Evolutionary conservation across 2,113 vertebrate species (phyloP), one percentile per base, ranked within the genome.

Genomic region (Pimephales promelas): DNA sequence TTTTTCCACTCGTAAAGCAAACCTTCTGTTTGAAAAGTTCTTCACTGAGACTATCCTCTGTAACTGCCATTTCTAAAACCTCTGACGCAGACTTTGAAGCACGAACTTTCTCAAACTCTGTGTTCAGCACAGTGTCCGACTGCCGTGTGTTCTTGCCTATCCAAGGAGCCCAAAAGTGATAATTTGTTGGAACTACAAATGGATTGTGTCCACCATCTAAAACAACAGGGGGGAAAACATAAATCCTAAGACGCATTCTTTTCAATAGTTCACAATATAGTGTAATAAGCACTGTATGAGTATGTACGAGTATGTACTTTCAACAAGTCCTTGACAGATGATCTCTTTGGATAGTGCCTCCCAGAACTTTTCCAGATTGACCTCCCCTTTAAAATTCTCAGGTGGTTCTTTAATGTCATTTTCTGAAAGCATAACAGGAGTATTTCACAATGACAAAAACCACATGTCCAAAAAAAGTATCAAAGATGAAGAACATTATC

Each of bases 121-220:
- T 87, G 83, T 87, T 84, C 9, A 86, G 59, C 43, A 86, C 81
- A 20, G 13, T 72, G 52, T 52, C 49, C 8, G 62, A 40, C 0
- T 18, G 34, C 2, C 56, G n/a, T 4, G 85, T 83, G 5, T 83
- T 72, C 40, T 57, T 62, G 8, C 85, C 85, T 28, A 84, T 76
- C 86, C 82, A 87, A 40, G 82, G 82, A 73, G 82, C 82, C 86
- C 86, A 87, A 56, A 84, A 84, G n/a, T 84, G 57, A 56, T 28
- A 84, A 45, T 56, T 72, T 10, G 82, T 68, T 31, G 56, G 66
- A 16, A 81, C 82, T 34, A 61, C 31, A 81, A 83, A 75, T 56
- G 82, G 75, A 57, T 86, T 83, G 14, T 31, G 26, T 24, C 4
- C 20, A 14, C 4, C 83, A 71, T 47, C 57, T 68, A 47, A n/a